Evolutionary conservation across 2,888 invertebrate genomes (phyloP), one percentile per base, ranked within the genome.

Genomic region (Drosophila monieri): DNA sequence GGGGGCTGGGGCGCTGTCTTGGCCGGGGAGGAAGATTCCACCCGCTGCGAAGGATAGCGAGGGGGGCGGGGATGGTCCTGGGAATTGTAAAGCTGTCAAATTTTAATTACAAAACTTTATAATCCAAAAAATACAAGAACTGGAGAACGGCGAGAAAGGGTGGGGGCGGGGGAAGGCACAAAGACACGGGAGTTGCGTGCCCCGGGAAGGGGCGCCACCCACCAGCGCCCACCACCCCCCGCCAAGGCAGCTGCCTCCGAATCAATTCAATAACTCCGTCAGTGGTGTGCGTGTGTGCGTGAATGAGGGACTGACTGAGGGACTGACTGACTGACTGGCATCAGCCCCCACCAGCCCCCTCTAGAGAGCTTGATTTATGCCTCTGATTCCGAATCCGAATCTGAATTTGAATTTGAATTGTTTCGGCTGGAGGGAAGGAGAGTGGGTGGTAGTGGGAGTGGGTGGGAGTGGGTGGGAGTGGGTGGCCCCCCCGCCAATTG

Each of bases 31-130:
- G 32, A 62, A 62, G 62, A 48, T 25, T 48, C 35, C n/a, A 10
- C 54, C 32, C 43, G 25, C 6, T 18, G 37, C 43, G 18, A 18
- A 1, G 18, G 5, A 37, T 41, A 27, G 27, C 12, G 39, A n/a
- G 3, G 43, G 1, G 30, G 5, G 6, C 10, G 5, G 8, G n/a
- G 5, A n/a, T 30, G 43, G 54, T 44, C 85, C 81, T 88, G 81
- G 87, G 84, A 84, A 84, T 84, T 84, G 84, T 84, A 84, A 84
- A 88, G 84, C 84, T 84, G 84, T 84, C 84, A 84, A 84, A 84
- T 84, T 84, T 84, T 88, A 84, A 84, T 84, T 84, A 84, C 84
- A 84, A 84, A 84, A 84, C 84, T 84, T 84, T 84, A 84, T 84
- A 84, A 84, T 84, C 84, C 84, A 88, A 84, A 84, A 84, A 84